Base-by-base conservation (phyloP, 2,797 vertebrate genomes). In the Rhynchotus rufescens region DNA sequence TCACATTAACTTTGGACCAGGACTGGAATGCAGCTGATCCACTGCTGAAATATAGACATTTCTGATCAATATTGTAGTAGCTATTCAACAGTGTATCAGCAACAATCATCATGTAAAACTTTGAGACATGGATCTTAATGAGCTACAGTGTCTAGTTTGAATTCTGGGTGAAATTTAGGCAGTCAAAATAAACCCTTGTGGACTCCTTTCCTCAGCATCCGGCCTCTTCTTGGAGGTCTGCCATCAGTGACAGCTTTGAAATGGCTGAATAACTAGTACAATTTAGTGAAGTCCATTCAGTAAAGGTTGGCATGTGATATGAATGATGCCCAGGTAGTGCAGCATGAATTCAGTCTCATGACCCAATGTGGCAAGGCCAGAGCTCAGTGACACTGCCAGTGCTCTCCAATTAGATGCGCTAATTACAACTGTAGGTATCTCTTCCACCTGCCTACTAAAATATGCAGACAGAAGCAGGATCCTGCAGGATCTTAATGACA, bases 111-210 rank as follows among this genome's bases (percentile, higher is more conserved):
- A 17, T 4, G 19, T 15, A 40, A 57, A 85, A 72, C 28, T 30
- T 30, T 19, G 47, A 64, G 38, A 62, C 1, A 1, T 0, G 0
- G 42, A 15, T 23, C 28, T 72, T 42, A 62, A 64, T 6, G 36
- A 89, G 5, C 14, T 47, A 23, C 6, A 4, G 4, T 0, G 0
- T 9, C 12, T 12, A 6, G 47, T 16, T 52, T 45, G 30, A 74
- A 71, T 75, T 83, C 23, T 32, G 61, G 47, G 12, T 57, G 47
- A 52, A 75, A 85, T 75, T 36, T 40, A 57, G 40, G 20, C 0
- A 0, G 21, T 49, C 9, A 72, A 75, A 81, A 80, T 59, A 25
- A 22, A 87, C 66, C 12, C 14, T 80, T 30, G 36, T 38, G 30
- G 19, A 8, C 10, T 28, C 40, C 25, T 80, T 51, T 28, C 40